Evolutionary conservation across 2,888 invertebrate species (phyloP), one percentile per base, ranked within the genome.

Genomic region (Belgica antarctica): DNA sequence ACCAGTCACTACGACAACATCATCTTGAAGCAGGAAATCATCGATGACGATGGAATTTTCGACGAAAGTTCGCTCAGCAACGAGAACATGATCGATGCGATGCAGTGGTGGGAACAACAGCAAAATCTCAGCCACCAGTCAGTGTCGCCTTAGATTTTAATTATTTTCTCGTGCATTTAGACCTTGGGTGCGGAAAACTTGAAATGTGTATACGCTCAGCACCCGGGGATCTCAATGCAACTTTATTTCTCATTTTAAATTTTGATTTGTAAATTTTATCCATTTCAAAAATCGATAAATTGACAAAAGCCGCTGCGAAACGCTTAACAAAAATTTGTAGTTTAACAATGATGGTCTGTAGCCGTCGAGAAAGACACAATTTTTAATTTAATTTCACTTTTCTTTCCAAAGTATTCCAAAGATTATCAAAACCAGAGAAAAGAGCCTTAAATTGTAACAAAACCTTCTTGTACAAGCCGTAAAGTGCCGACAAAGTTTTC

Each of bases 21-120:
- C 8, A 61, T 70, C 2, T 70, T 73, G 10, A 72, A 73, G 28
- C 71, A 74, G 46, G 73, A 75, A 68, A 71, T 74, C 10, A 75
- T 74, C 65, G 73, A 74, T 27, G 77, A 77, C 25, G 75, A 81
- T 27, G 78, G 80, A 63, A 77, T 81, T 17, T 75, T 82, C 36
- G 80, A 81, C 73, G 74, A 76, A 73, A 73, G 77, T 34, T 70
- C 70, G 17, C 75, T 82, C 1, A 80, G 81, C 34, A 83, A 83
- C 71, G 81, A 81, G 73, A 80, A 81, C 73, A 81, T 83, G 77
- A 82, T 82, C 73, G 82, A 83, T 74, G 81, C 83, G 22, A 82
- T 83, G 73, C 81, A 82, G 65, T 84, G 84, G 84, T 84, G 83
- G 83, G 82, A 83, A 65, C 75, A 77, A 52, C 77, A 77, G 27